Conservation (phyloP, 2,113 vertebrate genomes). For the Mormyrus iriodes region DNA sequence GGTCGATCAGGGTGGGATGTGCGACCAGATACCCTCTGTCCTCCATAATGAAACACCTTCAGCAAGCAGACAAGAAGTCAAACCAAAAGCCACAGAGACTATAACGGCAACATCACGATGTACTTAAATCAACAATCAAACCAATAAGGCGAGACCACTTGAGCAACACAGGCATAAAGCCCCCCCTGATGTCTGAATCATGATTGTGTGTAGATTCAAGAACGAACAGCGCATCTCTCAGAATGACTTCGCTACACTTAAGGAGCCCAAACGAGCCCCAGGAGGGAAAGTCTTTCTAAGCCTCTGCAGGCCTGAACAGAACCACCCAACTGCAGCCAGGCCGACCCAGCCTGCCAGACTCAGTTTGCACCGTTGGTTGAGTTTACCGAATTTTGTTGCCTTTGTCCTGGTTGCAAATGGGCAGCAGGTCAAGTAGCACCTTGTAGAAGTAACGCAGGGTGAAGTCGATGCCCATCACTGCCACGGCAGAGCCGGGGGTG, state of each 20-base stretch:
- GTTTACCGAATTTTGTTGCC: slow-evolving; percentile 91
- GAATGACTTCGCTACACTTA: slow-evolving; percentile 31
- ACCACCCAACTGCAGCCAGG: neutral
- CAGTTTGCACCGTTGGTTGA: neutral
- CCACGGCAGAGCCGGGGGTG: slow-evolving; percentile 84
- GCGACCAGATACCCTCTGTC: slow-evolving; percentile 96
- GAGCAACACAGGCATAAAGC: neutral
- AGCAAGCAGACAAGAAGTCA: neutral
- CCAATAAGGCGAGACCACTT: neutral
- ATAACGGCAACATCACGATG: neutral
- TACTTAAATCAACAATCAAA: neutral
- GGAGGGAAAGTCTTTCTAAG: neutral
- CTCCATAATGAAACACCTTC: slow-evolving; percentile 97
- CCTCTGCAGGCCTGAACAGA: neutral
- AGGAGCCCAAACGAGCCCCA: slow-evolving; percentile 27
- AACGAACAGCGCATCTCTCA: too few species aligned
- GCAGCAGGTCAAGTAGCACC: slow-evolving; percentile 88
- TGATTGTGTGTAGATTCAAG: too few species aligned
- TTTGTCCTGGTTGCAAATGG: slow-evolving; percentile 92
- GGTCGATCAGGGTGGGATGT: slow-evolving; percentile 94
- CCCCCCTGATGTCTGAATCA: neutral
- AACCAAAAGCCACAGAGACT: neutral
- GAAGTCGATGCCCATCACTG: slow-evolving; percentile 98
- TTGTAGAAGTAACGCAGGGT: slow-evolving; percentile 96
- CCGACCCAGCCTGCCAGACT: neutral